Conservation (phyloP, 1,140 invertebrate species). For the Parapsyche elsis region DNA sequence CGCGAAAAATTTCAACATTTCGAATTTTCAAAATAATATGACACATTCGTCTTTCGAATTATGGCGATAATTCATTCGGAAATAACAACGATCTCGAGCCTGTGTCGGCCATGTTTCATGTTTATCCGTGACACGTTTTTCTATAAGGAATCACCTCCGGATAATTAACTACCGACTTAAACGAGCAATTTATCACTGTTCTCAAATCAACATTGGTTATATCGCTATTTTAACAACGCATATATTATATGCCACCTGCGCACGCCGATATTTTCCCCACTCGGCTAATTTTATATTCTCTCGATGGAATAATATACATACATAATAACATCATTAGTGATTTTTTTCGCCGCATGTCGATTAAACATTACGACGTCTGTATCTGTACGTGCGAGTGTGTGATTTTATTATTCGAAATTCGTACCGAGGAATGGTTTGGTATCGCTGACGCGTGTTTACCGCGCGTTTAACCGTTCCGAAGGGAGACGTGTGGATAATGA, state of each 20-base stretch:
- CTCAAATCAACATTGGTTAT: conserved; percentile 16
- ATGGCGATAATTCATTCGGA: neutral
- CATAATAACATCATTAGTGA: conserved; percentile 5
- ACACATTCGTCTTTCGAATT: neutral
- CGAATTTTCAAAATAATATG: neutral
- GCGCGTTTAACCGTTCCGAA: conserved; percentile 45
- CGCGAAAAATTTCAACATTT: neutral
- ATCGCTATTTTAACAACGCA: neutral
- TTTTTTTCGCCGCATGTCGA: neutral
- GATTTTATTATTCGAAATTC: neutral
- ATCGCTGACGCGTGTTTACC: conserved; percentile 21
- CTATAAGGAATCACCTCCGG: conserved; percentile 5
- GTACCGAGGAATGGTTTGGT: neutral
- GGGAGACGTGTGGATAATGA: conserved; percentile 69
- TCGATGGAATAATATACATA: neutral
- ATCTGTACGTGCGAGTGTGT: too few relatives aligned
- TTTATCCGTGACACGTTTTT: conserved; percentile 7
- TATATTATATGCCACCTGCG: neutral
- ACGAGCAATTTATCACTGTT: conserved; percentile 12
- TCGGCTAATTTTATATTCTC: neutral
- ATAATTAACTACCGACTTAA: conserved; percentile 18
- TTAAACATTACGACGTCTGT: too few relatives aligned
- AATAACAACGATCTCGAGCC: neutral
- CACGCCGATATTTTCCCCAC: neutral
- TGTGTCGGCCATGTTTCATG: neutral